Conservation (phyloP, 2,797 vertebrate species). For the Staurois parvus region DNA sequence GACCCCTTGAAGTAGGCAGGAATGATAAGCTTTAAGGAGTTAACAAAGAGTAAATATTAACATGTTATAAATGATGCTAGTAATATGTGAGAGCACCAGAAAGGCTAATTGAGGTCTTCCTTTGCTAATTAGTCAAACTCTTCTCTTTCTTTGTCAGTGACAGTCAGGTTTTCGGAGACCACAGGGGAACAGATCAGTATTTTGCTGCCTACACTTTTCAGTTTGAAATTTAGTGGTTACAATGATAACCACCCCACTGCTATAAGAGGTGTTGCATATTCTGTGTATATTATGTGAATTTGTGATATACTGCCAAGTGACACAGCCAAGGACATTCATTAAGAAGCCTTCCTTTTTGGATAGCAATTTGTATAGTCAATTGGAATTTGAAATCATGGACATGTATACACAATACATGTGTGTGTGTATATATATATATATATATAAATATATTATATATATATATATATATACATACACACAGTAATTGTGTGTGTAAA, state of each 20-base stretch:
- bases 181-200: conserved; percentile 7
- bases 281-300: conserved; percentile 47
- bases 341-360: neutral
- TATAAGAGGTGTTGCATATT: conserved; percentile 44
- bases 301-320: conserved; percentile 31
- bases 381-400: neutral
- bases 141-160: conserved; percentile 12
- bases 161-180: conserved; percentile 4
- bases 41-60: conserved; percentile 39
- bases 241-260: neutral
- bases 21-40: neutral
- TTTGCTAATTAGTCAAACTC: conserved; percentile 33
- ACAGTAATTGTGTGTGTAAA: too few species aligned
- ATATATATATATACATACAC: neutral
- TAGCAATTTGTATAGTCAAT: neutral
- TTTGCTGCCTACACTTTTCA: conserved; percentile 5
- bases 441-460: too few species aligned
- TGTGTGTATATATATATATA: too few species aligned
- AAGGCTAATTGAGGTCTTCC: conserved; percentile 37
- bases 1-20: neutral
- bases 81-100: conserved; percentile 25
- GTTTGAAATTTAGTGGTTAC: neutral
- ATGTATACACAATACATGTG: neutral
- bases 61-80: conserved; percentile 33
- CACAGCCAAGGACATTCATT: conserved; percentile 47